Conservation (phyloP, 2,888 invertebrate species). For the Sinodicranocentrus sp. region DNA sequence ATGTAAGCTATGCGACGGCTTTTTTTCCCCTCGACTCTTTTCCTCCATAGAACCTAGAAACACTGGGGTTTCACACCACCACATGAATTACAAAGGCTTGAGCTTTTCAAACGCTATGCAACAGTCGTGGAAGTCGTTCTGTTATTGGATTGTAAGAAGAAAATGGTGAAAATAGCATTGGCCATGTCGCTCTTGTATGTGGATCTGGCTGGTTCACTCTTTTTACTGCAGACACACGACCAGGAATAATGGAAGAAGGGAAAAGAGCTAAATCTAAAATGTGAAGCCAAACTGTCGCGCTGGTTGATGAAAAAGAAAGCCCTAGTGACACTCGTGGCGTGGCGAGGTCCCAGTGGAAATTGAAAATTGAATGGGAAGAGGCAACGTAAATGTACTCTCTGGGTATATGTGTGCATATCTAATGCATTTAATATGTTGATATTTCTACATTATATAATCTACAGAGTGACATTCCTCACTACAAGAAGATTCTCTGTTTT, state of each 20-base stretch:
- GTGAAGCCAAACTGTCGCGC: conserved; percentile 54
- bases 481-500: not conserved
- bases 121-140: conserved; percentile 14
- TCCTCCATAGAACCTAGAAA: not conserved
- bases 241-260: too few relatives aligned
- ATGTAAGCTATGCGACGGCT: too few relatives aligned
- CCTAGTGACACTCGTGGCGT: conserved; percentile 56
- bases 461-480: not conserved
- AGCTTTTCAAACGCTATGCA: not conserved
- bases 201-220: not conserved
- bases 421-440: not conserved
- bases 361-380: conserved; percentile 68
- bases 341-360: conserved; percentile 66
- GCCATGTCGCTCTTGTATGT: not conserved
- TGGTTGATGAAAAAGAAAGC: conserved; percentile 65
- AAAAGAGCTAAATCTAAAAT: not conserved
- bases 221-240: too few relatives aligned
- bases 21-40: not conserved
- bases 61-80: conserved; percentile 40
- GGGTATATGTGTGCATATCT: not conserved
- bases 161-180: conserved; percentile 65
- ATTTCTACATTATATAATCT: not conserved
- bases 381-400: not conserved
- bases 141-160: conserved; percentile 10
- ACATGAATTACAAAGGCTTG: conserved; percentile 2